These are phyloP conservation scores for Micrasema minimum DNA, from an alignment of 1,140 invertebrate species.

Conservation along the genomic window DNA sequence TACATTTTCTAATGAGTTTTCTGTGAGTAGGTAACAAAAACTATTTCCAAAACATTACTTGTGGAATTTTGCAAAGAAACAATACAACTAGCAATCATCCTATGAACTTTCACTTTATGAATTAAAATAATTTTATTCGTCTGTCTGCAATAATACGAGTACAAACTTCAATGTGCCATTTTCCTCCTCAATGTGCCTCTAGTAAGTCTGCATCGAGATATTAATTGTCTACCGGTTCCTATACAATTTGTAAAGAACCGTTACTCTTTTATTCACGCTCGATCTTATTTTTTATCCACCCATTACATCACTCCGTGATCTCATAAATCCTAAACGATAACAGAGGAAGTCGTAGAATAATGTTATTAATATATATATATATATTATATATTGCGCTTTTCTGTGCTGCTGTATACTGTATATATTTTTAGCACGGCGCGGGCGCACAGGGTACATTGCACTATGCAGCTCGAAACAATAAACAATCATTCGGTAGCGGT, in stretches of 20 bases:
- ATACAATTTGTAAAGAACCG: neutral
- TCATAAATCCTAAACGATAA: constrained; percentile 24
- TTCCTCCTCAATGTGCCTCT: no score
- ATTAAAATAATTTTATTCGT: no score
- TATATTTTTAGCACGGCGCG: constrained; percentile 12
- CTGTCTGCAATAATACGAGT: no score
- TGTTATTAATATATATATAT: neutral
- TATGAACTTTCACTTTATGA: no score
- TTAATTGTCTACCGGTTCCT: constrained; percentile 24
- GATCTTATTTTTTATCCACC: neutral
- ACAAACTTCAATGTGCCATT: no score
- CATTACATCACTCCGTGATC: constrained; percentile 29
- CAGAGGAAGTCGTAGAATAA: constrained; percentile 9
- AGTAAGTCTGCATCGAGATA: neutral
- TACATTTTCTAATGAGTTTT: no score
- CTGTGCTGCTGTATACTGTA: constrained; percentile 4
- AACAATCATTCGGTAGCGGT: no score
- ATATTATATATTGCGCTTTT: constrained; percentile 20
- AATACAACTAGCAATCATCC: no score
- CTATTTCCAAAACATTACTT: no score
- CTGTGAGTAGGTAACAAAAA: no score
- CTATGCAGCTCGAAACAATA: neutral
- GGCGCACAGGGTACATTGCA: constrained; percentile 17
- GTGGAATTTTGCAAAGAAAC: no score
- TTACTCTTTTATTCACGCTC: constrained; percentile 3